Conservation (phyloP, 2,797 vertebrate genomes). For the Cuculus canorus region DNA sequence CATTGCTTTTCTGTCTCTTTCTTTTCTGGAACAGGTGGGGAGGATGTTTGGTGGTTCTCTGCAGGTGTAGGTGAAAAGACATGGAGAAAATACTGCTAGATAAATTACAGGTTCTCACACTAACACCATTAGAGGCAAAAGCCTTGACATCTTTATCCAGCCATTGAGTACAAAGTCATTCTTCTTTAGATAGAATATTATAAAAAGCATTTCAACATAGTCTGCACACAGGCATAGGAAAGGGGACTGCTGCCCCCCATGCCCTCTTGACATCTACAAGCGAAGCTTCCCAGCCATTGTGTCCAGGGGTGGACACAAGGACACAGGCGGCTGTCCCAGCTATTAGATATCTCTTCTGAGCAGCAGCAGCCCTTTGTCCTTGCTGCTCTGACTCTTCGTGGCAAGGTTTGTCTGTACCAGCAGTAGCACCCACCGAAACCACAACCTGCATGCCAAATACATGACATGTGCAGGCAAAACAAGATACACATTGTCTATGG, state of each 20-base stretch:
- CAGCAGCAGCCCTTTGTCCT: neutral
- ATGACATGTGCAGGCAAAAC: neutral
- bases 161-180: neutral
- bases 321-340: rapidly evolving
- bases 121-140: neutral
- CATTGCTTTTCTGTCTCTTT: neutral
- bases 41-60: neutral
- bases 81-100: neutral
- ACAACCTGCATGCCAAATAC: rapidly evolving
- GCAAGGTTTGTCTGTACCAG: too few relatives aligned
- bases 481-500: rapidly evolving
- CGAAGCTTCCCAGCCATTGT: neutral
- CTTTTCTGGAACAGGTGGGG: neutral
- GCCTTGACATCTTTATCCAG: neutral
- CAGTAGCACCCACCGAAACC: neutral
- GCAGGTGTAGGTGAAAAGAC: neutral
- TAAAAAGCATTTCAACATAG: neutral
- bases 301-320: neutral
- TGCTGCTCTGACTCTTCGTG: neutral
- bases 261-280: rapidly evolving
- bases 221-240: neutral
- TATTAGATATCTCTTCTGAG: neutral
- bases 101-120: neutral
- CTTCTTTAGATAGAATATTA: neutral
- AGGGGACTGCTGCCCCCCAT: neutral